phyloP scores from a whole-genome alignment of 2,888 invertebrate genomes.

The Himalopsyche tibetana region DNA sequence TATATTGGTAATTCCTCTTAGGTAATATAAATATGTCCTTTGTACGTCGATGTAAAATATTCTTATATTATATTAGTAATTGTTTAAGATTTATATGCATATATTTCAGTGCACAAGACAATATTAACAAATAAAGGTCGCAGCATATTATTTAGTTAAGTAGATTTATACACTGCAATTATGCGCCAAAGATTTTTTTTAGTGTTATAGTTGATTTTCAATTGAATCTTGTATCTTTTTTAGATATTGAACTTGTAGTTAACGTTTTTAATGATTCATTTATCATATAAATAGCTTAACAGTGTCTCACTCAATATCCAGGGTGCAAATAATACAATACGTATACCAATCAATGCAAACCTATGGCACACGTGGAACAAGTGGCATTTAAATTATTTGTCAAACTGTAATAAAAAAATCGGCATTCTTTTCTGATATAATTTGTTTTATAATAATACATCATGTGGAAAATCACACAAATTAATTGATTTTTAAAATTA shows the following conservation, averaged over 20 bases:
- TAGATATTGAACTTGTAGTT: not conserved
- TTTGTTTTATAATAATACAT: too few relatives aligned
- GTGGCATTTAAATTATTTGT: too few relatives aligned
- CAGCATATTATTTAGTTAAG: constrained; percentile 30
- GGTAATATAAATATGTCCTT: constrained; percentile 39
- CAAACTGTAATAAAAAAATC: too few relatives aligned
- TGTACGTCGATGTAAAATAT: constrained; percentile 41
- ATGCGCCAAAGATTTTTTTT: constrained; percentile 15
- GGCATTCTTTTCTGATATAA: too few relatives aligned
- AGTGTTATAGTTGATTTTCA: not conserved
- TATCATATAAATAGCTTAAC: constrained; percentile 4
- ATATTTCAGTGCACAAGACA: constrained; percentile 65
- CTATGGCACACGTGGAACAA: too few relatives aligned
- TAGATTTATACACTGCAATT: constrained; percentile 23
- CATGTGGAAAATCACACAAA: too few relatives aligned
- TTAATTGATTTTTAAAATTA: too few relatives aligned
- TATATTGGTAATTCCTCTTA: constrained; percentile 14
- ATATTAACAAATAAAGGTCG: constrained; percentile 59
- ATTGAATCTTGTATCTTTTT: not conserved
- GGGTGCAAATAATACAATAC: not conserved
- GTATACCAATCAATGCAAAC: too few relatives aligned
- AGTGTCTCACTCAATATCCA: not conserved
- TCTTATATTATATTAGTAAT: constrained; percentile 43
- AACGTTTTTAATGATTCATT: not conserved
- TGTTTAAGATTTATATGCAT: constrained; percentile 48